A percentile compares a stretch with the other conserved stretches of the same genome.
Evolutionary conservation across 2,797 vertebrate genomes (phyloP).

Genomic region (Lepilemur septentrionalis): DNA sequence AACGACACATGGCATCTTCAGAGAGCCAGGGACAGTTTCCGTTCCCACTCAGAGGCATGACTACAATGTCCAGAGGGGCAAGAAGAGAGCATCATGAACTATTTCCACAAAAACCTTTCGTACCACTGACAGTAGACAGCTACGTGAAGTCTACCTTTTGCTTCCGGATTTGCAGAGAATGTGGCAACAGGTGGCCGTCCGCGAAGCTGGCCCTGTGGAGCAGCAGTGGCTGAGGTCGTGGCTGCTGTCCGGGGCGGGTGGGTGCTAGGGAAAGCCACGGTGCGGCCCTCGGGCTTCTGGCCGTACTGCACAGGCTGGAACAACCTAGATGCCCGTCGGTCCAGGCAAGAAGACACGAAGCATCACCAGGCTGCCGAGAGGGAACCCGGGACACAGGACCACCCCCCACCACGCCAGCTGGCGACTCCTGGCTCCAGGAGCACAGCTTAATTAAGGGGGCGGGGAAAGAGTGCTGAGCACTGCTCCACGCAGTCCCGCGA

Average conservation of each 20-base stretch:
- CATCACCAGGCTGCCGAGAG: background rate
- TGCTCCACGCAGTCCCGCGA: background rate
- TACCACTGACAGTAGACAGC: accelerated
- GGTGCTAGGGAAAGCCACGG: constrained; percentile 84
- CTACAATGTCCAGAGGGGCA: too few relatives aligned
- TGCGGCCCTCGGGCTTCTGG: constrained; percentile 91
- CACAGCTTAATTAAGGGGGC: too few relatives aligned
- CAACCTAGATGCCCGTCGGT: constrained; percentile 83
- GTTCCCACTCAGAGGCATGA: background rate
- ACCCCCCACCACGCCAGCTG: background rate
- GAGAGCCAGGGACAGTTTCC: background rate
- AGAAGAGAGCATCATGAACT: background rate
- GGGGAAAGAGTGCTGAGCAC: background rate
- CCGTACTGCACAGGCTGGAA: constrained; percentile 93
- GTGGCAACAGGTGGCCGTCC: constrained; percentile 84
- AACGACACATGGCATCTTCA: background rate
- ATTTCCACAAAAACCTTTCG: background rate
- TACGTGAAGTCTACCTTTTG: constrained; percentile 76
- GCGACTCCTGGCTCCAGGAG: background rate
- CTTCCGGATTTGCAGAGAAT: constrained; percentile 86
- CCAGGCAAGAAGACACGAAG: constrained; percentile 3
- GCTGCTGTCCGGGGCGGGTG: constrained; percentile 72
- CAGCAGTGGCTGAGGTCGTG: constrained; percentile 58
- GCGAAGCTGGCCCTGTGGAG: constrained; percentile 80
- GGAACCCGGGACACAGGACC: too few relatives aligned